Base-by-base conservation (phyloP, 2,113 vertebrate genomes). In the Rutilus rutilus region DNA sequence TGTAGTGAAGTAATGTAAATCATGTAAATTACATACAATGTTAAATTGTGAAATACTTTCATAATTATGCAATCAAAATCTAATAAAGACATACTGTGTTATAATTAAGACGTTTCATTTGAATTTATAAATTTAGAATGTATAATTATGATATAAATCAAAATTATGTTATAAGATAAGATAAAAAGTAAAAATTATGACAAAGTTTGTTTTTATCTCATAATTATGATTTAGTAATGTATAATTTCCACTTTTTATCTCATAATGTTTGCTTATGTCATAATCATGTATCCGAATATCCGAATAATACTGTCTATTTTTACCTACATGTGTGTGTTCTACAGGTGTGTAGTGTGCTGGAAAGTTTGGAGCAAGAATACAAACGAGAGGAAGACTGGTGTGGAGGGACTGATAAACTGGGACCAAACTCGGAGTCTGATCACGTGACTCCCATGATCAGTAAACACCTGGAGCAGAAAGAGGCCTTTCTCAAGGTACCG, bases 311-410 rank as follows among this genome's bases (percentile, higher is more conserved):
- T 50, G 33, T 78, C 36, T 78, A 14, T 80, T 52, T 73, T n/a
- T 62, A 17, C 62, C 67, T 21, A 59, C 42, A 25, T 79, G 23
- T 85, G 73, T 86, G 67, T 87, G 69, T 81, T 39, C 25, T 67
- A 65, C 42, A 87, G 86, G 88, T 89, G 60, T 89, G 86, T 92
- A 88, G 86, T 88, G 86, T 86, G 30, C 92, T 99, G 59, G 98
- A 99, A 91, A 99, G 98, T 92, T 93, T 99, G 89, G 98, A 99
- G 86, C 98, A 99, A 90, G 98, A 99, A 89, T 99, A 99, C 54
- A 99, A 99, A 89, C 90, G 98, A 83, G 98, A 99, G 82, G 98
- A 99, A 94, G 98, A 99, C 92, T 99, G 98, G 98, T 99, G 98
- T 52, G 98, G 98, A 1, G 98, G 97, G 73, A 96, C 96, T 0